Evolutionary conservation across 2,113 vertebrate genomes (phyloP), one percentile per base, ranked within the genome.

Genomic region (Sorex fumeus): DNA sequence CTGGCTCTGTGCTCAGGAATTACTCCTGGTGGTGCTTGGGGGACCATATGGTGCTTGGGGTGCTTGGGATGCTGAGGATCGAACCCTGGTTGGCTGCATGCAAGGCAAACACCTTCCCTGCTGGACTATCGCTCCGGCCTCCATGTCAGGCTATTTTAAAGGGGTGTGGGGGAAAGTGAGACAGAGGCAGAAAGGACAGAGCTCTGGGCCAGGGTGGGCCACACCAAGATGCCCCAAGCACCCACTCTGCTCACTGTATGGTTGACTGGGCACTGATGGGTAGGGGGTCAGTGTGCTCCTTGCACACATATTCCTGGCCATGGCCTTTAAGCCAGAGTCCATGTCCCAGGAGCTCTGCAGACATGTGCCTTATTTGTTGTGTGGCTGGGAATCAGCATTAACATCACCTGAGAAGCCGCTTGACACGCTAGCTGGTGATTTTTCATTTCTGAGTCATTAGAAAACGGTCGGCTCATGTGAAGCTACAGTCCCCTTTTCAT

Each of bases 401-500:
- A 12, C 8, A 71, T 30, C 10, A 0, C 62, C 50, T 19, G 72
- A 87, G 43, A 79, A 76, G 67, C 23, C 23, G 71, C 84, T 80
- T n/a, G 25, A 32, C 0, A 1, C n/a, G 64, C 43, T 28, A 45
- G 27, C 60, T 88, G 57, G 85, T 34, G 50, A 91, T 12, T 76
- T 76, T 87, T 80, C 60, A 30, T 45, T 86, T 95, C 47, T 60
- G 0, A 21, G n/a, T 93, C 32, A 72, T 32, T 91, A 84, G 43
- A 60, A 72, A 88, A 36, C 34, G 4, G 91, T 62, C 67, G 85
- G 34, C 47, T 6, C 8, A 10, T 2, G 32, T 28, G 66, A 77
- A 90, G 32, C 84, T 64, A 21, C 47, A 47, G 9, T 89, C 80
- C 71, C 32, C 86, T 93, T 93, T 94, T 69, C 78, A 60, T 96